Percentiles rank a stretch among this genome's conserved stretches.
phyloP scores from a whole-genome alignment of 2,888 invertebrate species.

The Ichneumoninae sp. region DNA sequence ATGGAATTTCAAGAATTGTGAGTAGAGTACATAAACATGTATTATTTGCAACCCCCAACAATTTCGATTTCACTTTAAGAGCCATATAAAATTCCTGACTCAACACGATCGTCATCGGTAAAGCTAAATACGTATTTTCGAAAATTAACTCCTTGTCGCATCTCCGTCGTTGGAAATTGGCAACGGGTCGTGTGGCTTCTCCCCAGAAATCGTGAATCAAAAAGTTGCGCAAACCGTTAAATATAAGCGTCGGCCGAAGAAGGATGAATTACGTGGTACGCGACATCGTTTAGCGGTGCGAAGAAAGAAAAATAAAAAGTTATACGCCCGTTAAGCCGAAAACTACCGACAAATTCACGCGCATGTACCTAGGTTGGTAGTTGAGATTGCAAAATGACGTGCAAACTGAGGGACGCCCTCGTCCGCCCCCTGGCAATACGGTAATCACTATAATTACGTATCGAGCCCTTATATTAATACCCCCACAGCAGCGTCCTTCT shows the following conservation, averaged over 20 bases:
- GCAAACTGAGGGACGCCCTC: constrained; percentile 84
- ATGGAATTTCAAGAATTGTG: no score
- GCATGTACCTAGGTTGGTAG: constrained; percentile 79
- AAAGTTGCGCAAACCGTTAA: not conserved
- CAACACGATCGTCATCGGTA: no score
- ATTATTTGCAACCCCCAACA: no score
- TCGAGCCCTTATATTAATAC: constrained; percentile 85
- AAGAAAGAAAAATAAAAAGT: constrained; percentile 43
- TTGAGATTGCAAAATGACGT: constrained; percentile 84
- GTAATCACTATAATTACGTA: constrained; percentile 85
- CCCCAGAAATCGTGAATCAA: not conserved
- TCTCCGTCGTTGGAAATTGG: not conserved
- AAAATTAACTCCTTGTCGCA: not conserved
- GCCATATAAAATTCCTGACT: no score
- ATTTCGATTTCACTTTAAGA: no score
- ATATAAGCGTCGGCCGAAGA: constrained; percentile 3
- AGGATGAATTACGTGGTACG: constrained; percentile 27
- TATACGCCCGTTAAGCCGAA: constrained; percentile 66
- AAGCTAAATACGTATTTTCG: no score
- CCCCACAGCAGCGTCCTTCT: constrained; percentile 81
- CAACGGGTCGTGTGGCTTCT: not conserved
- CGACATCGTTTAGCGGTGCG: constrained; percentile 54
- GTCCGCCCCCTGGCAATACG: constrained; percentile 84
- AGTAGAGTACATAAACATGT: no score
- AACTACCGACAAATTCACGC: constrained; percentile 80